Conservation (phyloP, 2,888 invertebrate species). For the Copidosoma aretas region DNA sequence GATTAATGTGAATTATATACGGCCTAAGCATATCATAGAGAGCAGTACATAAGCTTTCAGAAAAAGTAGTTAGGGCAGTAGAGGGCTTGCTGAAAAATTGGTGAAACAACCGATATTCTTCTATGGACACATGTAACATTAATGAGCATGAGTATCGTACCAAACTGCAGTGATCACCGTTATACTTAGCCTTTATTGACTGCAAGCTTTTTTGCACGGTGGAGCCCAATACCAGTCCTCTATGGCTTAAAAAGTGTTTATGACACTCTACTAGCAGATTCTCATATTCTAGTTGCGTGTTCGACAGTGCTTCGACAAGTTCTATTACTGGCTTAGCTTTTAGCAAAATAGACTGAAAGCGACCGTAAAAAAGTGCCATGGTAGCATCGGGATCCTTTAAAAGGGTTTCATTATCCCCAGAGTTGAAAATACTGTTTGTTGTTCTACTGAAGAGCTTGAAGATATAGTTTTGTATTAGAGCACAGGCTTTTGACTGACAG, state of each 20-base stretch:
- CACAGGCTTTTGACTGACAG: constrained; percentile 80
- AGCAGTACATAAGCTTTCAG: constrained; percentile 84
- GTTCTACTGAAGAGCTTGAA: constrained; percentile 78
- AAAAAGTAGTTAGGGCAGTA: constrained; percentile 74
- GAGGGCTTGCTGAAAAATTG: constrained; percentile 85
- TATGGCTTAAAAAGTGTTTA: constrained; percentile 79
- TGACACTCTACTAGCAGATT: constrained; percentile 80
- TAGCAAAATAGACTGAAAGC: constrained; percentile 91
- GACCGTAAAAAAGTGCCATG: constrained; percentile 89
- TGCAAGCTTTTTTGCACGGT: constrained; percentile 64
- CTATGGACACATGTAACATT: constrained; percentile 90
- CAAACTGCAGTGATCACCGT: constrained; percentile 81
- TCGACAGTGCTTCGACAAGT: constrained; percentile 80
- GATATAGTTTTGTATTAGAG: constrained; percentile 80
- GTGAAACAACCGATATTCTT: constrained; percentile 89
- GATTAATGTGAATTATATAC: constrained; percentile 93
- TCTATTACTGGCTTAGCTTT: constrained; percentile 82
- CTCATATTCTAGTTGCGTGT: constrained; percentile 77
- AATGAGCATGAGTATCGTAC: constrained; percentile 89
- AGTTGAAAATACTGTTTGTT: constrained; percentile 67
- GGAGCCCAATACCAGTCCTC: constrained; percentile 68
- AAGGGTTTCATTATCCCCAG: constrained; percentile 46
- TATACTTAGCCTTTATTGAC: constrained; percentile 64
- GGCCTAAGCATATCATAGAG: constrained; percentile 93
- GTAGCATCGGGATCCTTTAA: constrained; percentile 69